phyloP scores from a whole-genome alignment of 2,797 vertebrate species.

The Sebastes dallii region DNA sequence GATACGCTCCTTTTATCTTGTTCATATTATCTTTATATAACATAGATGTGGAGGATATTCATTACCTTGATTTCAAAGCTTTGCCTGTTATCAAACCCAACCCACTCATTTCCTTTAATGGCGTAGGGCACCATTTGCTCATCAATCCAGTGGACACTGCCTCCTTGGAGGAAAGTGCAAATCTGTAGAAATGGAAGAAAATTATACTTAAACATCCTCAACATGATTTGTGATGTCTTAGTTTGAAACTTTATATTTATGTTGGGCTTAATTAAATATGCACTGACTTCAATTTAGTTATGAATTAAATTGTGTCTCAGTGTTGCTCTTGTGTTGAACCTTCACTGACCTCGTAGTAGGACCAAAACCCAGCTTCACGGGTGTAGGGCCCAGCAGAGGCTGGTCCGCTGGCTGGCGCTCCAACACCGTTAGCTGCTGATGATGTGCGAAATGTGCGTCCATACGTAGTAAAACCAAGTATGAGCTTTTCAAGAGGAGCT shows the following conservation, averaged over 20 bases:
- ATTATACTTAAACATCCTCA: background rate
- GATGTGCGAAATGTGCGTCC: constrained; percentile 79
- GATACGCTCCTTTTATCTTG: background rate
- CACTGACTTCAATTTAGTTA: background rate
- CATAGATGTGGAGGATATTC: background rate
- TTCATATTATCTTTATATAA: background rate
- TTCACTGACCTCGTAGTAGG: constrained; percentile 85
- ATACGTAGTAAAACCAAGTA: constrained; percentile 82
- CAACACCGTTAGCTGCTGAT: constrained; percentile 42
- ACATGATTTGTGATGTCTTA: background rate
- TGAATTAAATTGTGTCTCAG: background rate
- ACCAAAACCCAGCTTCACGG: constrained; percentile 83
- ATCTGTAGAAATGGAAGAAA: constrained; percentile 72
- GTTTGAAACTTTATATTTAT: background rate
- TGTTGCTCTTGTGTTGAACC: background rate
- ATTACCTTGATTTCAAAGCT: constrained; percentile 86
- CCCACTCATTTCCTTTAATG: constrained; percentile 80
- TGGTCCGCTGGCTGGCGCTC: constrained; percentile 71
- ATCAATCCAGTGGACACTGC: constrained; percentile 75
- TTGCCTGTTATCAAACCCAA: constrained; percentile 84
- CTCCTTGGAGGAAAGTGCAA: constrained; percentile 77
- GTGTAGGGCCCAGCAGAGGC: constrained; percentile 81
- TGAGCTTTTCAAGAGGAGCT: constrained; percentile 79
- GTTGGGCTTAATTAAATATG: background rate
- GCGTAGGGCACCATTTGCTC: constrained; percentile 86